Evolutionary conservation across 2,888 invertebrate species (phyloP), one percentile per base, ranked within the genome.

Genomic region (Macropis europaea): DNA sequence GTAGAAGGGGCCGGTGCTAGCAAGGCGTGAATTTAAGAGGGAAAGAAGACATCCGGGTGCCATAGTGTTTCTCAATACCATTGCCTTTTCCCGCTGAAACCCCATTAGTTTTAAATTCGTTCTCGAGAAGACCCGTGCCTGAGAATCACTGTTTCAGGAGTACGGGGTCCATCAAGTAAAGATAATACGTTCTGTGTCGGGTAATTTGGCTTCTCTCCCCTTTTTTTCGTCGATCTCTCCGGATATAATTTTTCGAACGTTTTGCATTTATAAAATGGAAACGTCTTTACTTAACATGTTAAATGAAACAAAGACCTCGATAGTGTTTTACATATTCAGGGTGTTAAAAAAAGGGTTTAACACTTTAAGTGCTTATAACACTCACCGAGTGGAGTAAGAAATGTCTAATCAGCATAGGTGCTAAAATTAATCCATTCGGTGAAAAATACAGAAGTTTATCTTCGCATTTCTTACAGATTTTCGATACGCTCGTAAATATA

Each of bases 111-210:
- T 50, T 42, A 53, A 59, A 43, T 57, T 76, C 59, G 26, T 47
- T 40, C 57, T 17, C 7, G 13, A 40, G 52, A 42, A 67, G 61
- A 69, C 75, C 75, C 63, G 56, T 50, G 75, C 59, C 75, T 80
- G 84, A 84, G 84, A 82, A 69, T 70, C 84, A 68, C 82, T 82
- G 80, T 66, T 36, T 68, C 47, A 38, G 77, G 77, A 63, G 77
- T 73, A 69, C 66, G 77, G 76, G 83, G 85, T 84, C 88, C 86
- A 89, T 89, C 88, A 86, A 88, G 85, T 86, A 82, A 84, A 88
- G 88, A 87, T 88, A 89, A 89, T 88, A 86, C 84, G 84, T 87
- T 89, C 81, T 84, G 87, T 84, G 85, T 85, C 88, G 88, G 88
- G 88, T 89, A 89, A 89, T 89, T 89, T 88, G 82, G 81, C 79